Conservation (phyloP, 2,797 vertebrate species). For the Betta splendens region DNA sequence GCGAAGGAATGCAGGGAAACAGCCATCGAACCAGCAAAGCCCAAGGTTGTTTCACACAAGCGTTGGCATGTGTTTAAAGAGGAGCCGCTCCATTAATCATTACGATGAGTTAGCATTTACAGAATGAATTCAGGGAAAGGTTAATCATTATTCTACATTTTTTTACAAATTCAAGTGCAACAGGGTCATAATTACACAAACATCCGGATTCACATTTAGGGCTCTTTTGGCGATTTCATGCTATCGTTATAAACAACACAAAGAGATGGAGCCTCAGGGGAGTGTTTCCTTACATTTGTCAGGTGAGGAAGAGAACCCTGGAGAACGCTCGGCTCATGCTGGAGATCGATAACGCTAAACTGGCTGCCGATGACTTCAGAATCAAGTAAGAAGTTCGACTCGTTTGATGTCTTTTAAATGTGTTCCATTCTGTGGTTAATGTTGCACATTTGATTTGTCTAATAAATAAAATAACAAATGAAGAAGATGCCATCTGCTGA, state of each 20-base stretch:
- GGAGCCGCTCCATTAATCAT: conserved; percentile 5
- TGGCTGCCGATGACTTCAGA: conserved; percentile 87
- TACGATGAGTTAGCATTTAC: conserved; percentile 14
- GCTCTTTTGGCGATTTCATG: background rate
- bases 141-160: conserved; percentile 43
- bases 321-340: conserved; percentile 85
- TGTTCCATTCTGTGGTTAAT: no score
- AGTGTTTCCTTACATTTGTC: conserved; percentile 12
- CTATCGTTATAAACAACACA: background rate
- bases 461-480: no score
- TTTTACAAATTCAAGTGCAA: no score
- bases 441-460: no score
- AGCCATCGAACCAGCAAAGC: background rate
- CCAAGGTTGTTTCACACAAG: conserved; percentile 46
- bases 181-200: conserved; percentile 1
- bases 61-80: background rate
- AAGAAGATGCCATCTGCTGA: no score
- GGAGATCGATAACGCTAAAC: conserved; percentile 86
- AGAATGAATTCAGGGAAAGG: conserved; percentile 6
- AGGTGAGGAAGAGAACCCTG: conserved; percentile 84
- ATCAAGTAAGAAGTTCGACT: conserved; percentile 77
- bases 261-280: background rate
- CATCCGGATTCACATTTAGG: background rate
- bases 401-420: background rate
- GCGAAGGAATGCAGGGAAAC: background rate